A percentile compares a stretch with the other conserved stretches of the same genome.
These are phyloP conservation scores for Hoplostethus atlanticus DNA, from an alignment of 2,797 vertebrate genomes.

Conservation along the genomic window DNA sequence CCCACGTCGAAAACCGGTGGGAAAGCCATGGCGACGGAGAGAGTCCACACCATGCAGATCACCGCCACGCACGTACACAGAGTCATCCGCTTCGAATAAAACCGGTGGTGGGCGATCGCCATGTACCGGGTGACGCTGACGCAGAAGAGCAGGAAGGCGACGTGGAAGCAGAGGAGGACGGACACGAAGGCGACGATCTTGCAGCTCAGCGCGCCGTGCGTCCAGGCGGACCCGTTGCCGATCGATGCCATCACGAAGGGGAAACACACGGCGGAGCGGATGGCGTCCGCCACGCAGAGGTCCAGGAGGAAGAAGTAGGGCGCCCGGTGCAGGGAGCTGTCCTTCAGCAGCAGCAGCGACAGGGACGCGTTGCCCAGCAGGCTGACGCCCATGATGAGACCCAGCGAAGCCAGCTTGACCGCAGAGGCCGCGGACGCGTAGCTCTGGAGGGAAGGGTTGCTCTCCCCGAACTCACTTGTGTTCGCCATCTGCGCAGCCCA, in stretches of 20 bases:
- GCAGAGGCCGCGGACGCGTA: conserved; percentile 88
- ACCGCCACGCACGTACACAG: conserved; percentile 93
- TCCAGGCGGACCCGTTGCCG: conserved; percentile 88
- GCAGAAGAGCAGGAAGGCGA: conserved; percentile 95
- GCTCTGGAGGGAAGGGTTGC: conserved; percentile 87
- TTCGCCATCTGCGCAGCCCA: conserved; percentile 89
- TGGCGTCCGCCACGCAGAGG: conserved; percentile 92
- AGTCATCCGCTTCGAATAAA: conserved; percentile 95
- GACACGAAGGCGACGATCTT: conserved; percentile 94
- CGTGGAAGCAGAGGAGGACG: conserved; percentile 96
- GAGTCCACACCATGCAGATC: conserved; percentile 95
- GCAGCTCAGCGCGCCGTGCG: conserved; percentile 90
- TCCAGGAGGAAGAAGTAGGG: conserved; percentile 96
- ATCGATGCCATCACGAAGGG: conserved; percentile 95
- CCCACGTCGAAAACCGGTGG: conserved; percentile 95
- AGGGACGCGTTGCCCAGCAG: conserved; percentile 92
- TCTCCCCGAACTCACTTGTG: conserved; percentile 87
- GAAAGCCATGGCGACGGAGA: conserved; percentile 95
- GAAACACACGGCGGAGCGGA: conserved; percentile 93
- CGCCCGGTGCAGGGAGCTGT: conserved; percentile 91
- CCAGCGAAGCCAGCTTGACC: conserved; percentile 92
- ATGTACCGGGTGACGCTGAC: conserved; percentile 97
- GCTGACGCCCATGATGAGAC: conserved; percentile 91
- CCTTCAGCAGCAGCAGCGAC: conserved; percentile 91
- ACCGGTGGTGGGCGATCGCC: conserved; percentile 96